A percentile compares a stretch with the other conserved stretches of the same genome.
Conservation (phyloP, 2,797 vertebrate species). For the Cossypha dichroa region DNA sequence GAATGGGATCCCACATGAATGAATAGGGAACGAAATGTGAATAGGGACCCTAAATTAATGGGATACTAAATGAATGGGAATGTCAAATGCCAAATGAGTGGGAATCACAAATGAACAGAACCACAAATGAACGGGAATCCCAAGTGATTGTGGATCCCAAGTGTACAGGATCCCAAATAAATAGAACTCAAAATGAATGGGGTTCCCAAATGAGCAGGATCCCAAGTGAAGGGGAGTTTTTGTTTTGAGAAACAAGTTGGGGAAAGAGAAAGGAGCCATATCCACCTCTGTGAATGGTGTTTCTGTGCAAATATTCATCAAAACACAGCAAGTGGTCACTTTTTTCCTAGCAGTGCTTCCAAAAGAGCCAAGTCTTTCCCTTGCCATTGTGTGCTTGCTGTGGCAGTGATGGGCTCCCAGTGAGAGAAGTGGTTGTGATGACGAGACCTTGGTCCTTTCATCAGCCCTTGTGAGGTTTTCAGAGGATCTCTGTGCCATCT, state of each 20-base stretch:
- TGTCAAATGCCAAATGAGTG: not conserved
- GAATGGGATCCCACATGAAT: not conserved
- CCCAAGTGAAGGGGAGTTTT: not conserved
- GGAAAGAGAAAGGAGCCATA: not conserved
- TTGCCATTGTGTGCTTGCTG: not conserved
- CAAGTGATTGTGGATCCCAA: not conserved
- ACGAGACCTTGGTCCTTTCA: rapidly evolving
- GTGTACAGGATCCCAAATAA: not conserved
- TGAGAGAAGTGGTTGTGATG: rapidly evolving
- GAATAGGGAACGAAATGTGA: rapidly evolving
- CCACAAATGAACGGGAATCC: not conserved
- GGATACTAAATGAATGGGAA: not conserved
- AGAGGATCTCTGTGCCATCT: not conserved
- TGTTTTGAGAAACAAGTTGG: rapidly evolving
- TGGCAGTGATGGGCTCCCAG: not conserved
- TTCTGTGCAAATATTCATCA: not conserved
- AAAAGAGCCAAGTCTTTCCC: not conserved
- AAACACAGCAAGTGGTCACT: not conserved
- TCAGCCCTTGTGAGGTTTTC: not conserved
- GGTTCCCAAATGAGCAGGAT: not conserved
- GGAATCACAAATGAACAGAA: not conserved
- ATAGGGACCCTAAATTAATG: not conserved
- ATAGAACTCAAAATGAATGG: not conserved
- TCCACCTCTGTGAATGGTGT: rapidly evolving
- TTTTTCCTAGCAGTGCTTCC: not conserved